Percentiles rank a stretch among this genome's conserved stretches.
These are phyloP conservation scores for Metopia argyrocephala DNA, from an alignment of 2,888 invertebrate species.

Conservation along the genomic window DNA sequence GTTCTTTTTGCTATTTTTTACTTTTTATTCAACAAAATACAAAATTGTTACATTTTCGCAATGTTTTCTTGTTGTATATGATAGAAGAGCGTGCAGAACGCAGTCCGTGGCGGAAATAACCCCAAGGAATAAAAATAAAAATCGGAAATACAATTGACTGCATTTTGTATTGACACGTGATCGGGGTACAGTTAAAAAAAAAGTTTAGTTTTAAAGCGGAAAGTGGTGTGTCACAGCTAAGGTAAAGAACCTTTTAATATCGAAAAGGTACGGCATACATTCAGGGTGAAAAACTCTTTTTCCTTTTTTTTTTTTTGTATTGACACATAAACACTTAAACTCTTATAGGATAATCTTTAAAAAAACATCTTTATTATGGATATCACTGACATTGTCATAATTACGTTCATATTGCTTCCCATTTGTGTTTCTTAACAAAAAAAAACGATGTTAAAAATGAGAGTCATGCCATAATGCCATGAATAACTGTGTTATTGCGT, in stretches of 20 bases:
- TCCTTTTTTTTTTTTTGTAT: constrained; percentile 16
- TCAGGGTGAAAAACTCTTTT: too few species aligned
- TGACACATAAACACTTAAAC: constrained; percentile 40
- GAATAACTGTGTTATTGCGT: background rate
- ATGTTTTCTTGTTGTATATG: background rate
- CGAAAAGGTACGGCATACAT: too few species aligned
- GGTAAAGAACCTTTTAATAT: too few species aligned
- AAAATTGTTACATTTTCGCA: background rate
- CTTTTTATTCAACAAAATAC: too few species aligned
- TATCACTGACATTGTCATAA: background rate
- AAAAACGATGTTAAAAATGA: background rate
- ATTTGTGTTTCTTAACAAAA: too few species aligned
- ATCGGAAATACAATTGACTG: constrained; percentile 55
- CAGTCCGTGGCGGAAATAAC: background rate
- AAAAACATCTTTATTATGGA: background rate
- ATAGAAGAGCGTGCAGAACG: background rate
- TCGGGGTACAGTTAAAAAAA: constrained; percentile 7
- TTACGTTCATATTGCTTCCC: background rate
- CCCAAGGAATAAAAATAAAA: background rate
- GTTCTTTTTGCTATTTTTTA: too few species aligned
- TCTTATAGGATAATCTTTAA: constrained; percentile 27
- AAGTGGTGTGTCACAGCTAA: background rate
- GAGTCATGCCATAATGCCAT: background rate
- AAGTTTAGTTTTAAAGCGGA: background rate
- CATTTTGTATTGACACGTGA: constrained; percentile 56